Evolutionary conservation across 1,140 invertebrate genomes (phyloP).

Genomic region (Vanessa tameamea): DNA sequence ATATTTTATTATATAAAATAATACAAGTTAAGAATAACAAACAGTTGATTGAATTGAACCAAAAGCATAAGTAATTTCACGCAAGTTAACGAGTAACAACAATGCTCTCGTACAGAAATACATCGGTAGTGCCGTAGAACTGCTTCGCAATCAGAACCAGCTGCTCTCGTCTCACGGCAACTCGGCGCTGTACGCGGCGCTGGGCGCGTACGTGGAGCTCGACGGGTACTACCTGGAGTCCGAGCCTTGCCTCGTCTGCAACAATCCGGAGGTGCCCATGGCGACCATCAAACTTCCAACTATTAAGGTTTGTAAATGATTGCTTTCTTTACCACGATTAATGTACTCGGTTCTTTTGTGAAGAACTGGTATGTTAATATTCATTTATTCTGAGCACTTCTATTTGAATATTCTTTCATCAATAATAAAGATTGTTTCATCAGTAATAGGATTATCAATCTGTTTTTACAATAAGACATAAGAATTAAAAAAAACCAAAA

Average conservation of each 20-base stretch:
- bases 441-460: too few species aligned
- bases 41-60: too few species aligned
- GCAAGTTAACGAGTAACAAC: neutral
- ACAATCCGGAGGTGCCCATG: conserved; percentile 97
- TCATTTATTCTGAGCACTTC: neutral
- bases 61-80: too few species aligned
- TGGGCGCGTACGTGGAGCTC: conserved; percentile 95
- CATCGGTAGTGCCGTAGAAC: conserved; percentile 91
- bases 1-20: too few species aligned
- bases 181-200: conserved; percentile 94
- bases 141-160: conserved; percentile 93
- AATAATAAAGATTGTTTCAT: too few species aligned
- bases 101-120: conserved; percentile 82
- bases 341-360: neutral
- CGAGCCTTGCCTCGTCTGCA: conserved; percentile 98
- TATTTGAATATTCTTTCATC: neutral
- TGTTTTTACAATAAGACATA: too few species aligned
- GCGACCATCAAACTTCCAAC: conserved; percentile 95
- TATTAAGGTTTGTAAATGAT: conserved; percentile 85
- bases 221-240: conserved; percentile 98
- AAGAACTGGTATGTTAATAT: neutral
- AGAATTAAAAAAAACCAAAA: too few species aligned
- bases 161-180: conserved; percentile 95
- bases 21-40: too few species aligned
- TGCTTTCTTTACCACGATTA: neutral